These are phyloP conservation scores for Galemys pyrenaicus DNA, from an alignment of 2,113 vertebrate genomes.

Conservation along the genomic window DNA sequence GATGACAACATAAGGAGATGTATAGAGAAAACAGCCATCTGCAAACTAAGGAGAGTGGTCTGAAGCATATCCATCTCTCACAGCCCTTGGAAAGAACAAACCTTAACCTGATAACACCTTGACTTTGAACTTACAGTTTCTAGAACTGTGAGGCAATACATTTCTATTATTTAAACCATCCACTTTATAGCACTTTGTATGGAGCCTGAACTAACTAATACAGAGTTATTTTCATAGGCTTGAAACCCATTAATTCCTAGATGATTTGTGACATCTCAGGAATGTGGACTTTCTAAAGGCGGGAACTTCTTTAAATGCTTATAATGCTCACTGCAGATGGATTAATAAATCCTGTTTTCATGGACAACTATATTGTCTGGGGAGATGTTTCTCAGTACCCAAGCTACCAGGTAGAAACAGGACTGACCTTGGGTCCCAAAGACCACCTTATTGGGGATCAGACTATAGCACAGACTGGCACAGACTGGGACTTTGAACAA, in stretches of 20 bases:
- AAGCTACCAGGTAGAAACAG: neutral
- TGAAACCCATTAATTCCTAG: neutral
- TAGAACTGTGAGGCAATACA: neutral
- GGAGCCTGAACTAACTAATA: neutral
- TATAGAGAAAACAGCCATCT: neutral
- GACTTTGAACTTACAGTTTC: neutral
- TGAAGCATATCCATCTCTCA: neutral
- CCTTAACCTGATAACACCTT: neutral
- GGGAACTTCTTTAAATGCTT: neutral
- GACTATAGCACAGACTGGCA: neutral
- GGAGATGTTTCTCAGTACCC: neutral
- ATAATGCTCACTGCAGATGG: neutral
- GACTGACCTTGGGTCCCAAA: neutral
- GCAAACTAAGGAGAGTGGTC: neutral
- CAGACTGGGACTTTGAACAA: neutral
- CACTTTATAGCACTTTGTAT: neutral
- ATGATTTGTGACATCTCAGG: neutral
- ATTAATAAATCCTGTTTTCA: conserved; percentile 8
- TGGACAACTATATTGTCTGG: neutral
- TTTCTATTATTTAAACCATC: neutral
- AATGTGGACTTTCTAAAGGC: neutral
- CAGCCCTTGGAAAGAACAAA: neutral
- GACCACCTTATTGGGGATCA: neutral
- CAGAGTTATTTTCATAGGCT: neutral
- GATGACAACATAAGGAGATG: neutral